These are phyloP conservation scores for Gallinago media DNA, from an alignment of 2,113 vertebrate species.

Conservation along the genomic window DNA sequence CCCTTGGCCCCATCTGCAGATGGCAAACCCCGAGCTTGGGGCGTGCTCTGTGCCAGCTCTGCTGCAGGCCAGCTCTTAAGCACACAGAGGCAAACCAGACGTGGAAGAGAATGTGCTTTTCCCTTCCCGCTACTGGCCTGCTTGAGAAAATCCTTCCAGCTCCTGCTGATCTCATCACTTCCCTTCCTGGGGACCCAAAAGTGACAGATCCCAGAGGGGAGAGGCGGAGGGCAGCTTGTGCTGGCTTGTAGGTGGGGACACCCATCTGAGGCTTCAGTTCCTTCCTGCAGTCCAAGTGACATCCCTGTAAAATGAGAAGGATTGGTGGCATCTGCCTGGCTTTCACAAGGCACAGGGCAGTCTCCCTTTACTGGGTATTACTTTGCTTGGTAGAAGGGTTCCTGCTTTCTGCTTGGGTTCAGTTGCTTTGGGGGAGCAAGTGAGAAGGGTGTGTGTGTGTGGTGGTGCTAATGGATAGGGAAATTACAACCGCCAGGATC, in stretches of 20 bases:
- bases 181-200: background rate
- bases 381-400: background rate
- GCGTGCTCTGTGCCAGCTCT: background rate
- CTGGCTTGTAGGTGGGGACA: background rate
- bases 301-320: background rate
- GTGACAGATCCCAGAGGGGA: background rate
- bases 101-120: background rate
- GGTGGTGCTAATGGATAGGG: background rate
- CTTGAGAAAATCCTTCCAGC: constrained; percentile 8
- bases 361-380: background rate
- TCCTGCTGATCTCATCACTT: constrained; percentile 3
- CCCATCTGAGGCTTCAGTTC: background rate
- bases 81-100: constrained; percentile 1
- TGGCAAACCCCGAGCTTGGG: background rate
- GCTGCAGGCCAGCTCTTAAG: constrained; percentile 5
- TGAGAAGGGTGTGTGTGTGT: background rate
- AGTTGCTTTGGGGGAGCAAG: background rate
- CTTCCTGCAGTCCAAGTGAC: background rate
- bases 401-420: background rate
- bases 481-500: background rate
- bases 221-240: background rate
- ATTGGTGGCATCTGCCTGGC: background rate
- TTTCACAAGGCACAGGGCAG: background rate
- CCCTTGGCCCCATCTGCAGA: background rate
- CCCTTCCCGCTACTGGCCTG: background rate